phyloP scores from a whole-genome alignment of 2,113 vertebrate genomes.

The Perognathus longimembris region DNA sequence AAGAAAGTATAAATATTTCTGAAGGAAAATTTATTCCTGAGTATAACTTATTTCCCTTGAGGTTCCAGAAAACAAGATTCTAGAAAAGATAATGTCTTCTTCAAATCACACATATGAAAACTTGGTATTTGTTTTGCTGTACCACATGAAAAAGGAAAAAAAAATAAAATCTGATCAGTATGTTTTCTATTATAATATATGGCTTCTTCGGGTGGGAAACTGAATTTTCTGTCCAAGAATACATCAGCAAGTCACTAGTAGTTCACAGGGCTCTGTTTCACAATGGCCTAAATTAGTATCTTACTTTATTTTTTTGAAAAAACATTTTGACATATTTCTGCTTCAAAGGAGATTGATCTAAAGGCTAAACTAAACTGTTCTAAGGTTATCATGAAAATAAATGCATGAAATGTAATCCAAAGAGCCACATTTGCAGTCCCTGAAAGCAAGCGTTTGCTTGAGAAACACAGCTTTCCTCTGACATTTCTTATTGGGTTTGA shows the following conservation, averaged over 20 bases:
- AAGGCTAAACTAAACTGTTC: conserved; percentile 23
- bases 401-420: neutral
- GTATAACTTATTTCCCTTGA: too few species aligned
- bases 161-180: neutral
- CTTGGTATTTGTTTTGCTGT: neutral
- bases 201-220: neutral
- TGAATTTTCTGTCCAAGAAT: neutral
- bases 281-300: neutral
- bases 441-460: neutral
- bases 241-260: neutral
- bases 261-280: too few species aligned
- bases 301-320: neutral
- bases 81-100: neutral
- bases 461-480: neutral
- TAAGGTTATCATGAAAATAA: conserved; percentile 35
- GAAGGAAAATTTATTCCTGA: too few species aligned
- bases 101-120: neutral
- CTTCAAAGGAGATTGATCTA: neutral
- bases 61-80: neutral
- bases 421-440: conserved; percentile 1
- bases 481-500: neutral
- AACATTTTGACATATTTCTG: neutral
- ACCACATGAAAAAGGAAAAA: neutral
- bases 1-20: too few species aligned
- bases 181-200: neutral